Evolutionary conservation across 2,113 vertebrate species (phyloP).

Genomic region (Hystrix brachyura): DNA sequence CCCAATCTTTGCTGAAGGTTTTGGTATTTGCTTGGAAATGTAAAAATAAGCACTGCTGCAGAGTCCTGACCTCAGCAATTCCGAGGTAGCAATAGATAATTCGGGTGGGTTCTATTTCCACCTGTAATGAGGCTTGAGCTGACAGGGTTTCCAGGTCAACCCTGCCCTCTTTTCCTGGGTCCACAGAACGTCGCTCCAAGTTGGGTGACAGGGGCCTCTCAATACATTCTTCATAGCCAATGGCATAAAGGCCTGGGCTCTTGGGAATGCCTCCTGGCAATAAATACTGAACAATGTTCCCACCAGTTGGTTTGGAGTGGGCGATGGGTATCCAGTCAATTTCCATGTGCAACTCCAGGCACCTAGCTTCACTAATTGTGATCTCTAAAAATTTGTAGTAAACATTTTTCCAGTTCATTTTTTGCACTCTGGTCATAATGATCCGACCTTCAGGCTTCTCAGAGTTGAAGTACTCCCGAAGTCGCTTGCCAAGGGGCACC

Average conservation of each 20-base stretch:
- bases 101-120: slow-evolving; percentile 88
- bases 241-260: slow-evolving; percentile 95
- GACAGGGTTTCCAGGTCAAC: slow-evolving; percentile 87
- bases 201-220: slow-evolving; percentile 84
- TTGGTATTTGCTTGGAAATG: slow-evolving; percentile 97
- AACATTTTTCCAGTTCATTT: slow-evolving; percentile 99
- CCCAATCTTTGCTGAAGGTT: slow-evolving; percentile 92
- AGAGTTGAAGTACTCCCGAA: slow-evolving; percentile 98
- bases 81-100: slow-evolving; percentile 98
- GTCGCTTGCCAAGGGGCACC: slow-evolving; percentile 96
- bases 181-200: slow-evolving; percentile 74
- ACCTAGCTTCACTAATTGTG: slow-evolving; percentile 97
- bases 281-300: slow-evolving; percentile 95
- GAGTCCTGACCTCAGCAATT: slow-evolving; percentile 96
- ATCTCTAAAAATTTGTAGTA: slow-evolving; percentile 99
- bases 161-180: slow-evolving; percentile 80
- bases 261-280: slow-evolving; percentile 97
- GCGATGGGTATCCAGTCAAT: slow-evolving; percentile 97
- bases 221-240: slow-evolving; percentile 92
- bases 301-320: slow-evolving; percentile 92
- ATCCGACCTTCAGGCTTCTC: slow-evolving; percentile 96
- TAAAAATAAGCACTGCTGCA: slow-evolving; percentile 96
- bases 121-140: slow-evolving; percentile 86
- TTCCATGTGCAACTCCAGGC: slow-evolving; percentile 98
- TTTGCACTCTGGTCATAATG: slow-evolving; percentile 97